phyloP scores from a whole-genome alignment of 2,797 vertebrate species.

The Gobionotothen gibberifrons region DNA sequence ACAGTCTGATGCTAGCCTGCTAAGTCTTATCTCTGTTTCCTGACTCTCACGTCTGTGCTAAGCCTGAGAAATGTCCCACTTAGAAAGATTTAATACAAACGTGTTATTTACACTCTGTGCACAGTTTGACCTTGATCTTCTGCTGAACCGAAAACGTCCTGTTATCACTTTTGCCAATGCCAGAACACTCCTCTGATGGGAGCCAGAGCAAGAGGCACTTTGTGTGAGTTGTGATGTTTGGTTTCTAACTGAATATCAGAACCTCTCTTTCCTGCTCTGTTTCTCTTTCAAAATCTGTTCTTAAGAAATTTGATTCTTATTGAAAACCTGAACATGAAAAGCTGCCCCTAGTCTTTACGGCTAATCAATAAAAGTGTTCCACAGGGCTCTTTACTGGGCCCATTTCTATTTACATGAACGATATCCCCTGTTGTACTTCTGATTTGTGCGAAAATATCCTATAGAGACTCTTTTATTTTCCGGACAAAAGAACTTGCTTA shows the following conservation, averaged over 20 bases:
- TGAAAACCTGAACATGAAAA: background rate
- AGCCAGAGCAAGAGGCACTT: too few species aligned
- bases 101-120: too few species aligned
- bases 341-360: background rate
- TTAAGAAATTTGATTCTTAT: background rate
- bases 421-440: background rate
- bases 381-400: conserved; percentile 7
- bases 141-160: too few species aligned
- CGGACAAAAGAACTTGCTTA: background rate
- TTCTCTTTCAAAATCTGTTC: background rate
- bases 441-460: background rate
- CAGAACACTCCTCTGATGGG: too few species aligned
- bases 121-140: too few species aligned
- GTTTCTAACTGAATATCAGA: background rate
- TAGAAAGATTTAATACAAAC: too few species aligned
- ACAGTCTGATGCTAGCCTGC: too few species aligned
- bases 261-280: background rate
- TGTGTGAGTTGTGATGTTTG: background rate
- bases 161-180: too few species aligned
- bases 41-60: too few species aligned
- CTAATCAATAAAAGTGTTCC: background rate
- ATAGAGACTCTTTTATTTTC: background rate
- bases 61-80: too few species aligned
- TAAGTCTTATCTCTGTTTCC: too few species aligned
- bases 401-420: background rate